These are phyloP conservation scores for Epinotia ramella DNA, from an alignment of 2,888 invertebrate genomes.

Conservation along the genomic window DNA sequence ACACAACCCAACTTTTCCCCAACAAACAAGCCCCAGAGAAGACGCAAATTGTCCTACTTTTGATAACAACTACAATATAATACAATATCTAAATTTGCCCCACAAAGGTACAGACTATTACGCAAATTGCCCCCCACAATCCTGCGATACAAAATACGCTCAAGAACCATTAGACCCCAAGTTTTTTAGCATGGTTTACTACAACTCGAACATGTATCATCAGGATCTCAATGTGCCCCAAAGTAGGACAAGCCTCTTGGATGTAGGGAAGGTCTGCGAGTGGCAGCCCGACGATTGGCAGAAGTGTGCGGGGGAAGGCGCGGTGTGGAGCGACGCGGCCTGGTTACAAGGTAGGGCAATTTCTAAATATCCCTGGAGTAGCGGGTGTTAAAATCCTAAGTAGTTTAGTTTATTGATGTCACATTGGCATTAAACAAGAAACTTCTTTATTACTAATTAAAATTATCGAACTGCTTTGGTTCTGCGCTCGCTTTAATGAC, in stretches of 20 bases:
- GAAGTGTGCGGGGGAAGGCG: conserved; percentile 19
- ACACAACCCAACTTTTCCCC: background rate
- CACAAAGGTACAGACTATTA: background rate
- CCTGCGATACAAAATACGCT: background rate
- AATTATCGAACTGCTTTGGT: too few species aligned
- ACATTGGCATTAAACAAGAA: too few species aligned
- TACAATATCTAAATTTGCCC: conserved; percentile 3
- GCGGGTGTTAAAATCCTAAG: too few species aligned
- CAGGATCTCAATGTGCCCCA: background rate
- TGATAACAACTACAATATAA: conserved; percentile 15
- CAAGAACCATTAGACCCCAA: conserved; percentile 10
- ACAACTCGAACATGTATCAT: conserved; percentile 4
- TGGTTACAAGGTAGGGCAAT: conserved; percentile 4
- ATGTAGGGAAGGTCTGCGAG: background rate
- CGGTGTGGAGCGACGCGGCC: conserved; percentile 1
- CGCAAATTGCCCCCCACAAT: background rate
- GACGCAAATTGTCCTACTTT: background rate
- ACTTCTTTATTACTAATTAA: too few species aligned
- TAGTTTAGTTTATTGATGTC: too few species aligned
- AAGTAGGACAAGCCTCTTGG: background rate
- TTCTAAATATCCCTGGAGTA: too few species aligned
- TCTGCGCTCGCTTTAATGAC: too few species aligned
- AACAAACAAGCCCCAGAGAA: background rate
- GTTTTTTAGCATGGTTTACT: conserved; percentile 1
- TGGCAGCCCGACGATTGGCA: background rate